Base-by-base conservation (phyloP, 2,888 invertebrate genomes). In the Anticlea derivata region DNA sequence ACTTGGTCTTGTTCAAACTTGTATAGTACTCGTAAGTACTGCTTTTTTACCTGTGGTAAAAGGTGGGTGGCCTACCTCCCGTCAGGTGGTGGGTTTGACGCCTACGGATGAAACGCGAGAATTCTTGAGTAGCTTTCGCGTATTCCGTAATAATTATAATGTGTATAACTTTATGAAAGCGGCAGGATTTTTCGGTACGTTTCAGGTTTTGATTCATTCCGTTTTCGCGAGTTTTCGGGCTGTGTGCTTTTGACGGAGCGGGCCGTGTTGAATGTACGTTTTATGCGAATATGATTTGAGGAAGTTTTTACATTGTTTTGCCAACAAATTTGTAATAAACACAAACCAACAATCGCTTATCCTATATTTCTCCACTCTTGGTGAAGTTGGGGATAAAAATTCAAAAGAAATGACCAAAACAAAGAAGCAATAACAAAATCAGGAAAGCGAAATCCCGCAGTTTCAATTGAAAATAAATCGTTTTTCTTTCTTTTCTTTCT, bases 61-160 rank as follows among this genome's bases (percentile, higher is more conserved):
- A 45, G 34, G 33, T 17, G 13, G 39, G 11, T 5, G 27, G 22
- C 24, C 35, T 5, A 29, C 30, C 35, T 5, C 29, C 29, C 44
- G 23, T 7, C 1, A 22, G 23, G 23, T 13, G 35, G 17, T 22
- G 22, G 11, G 35, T 7, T 44, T 41, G 47, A 55, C 62, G 64
- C 63, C 62, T 60, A 58, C 67, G 60, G 10, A 29, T 50, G 58
- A 58, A 61, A 60, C 56, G 60, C 61, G 63, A 54, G 65, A 60
- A 56, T 61, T 57, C 58, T 58, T 55, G 65, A 63, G 58, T 61
- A 49, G 57, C 56, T 58, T 38, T 47, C 49, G 37, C 52, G 50
- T 58, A 57, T 55, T 44, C 51, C 52, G 54, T 53, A 50, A 60
- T 62, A 55, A 63, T 63, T 56, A 55, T 55, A 57, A 60, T 55